phyloP scores from a whole-genome alignment of 35 echinoderm and acorn worm genomes.

The Heliocidaris tuberculata region DNA sequence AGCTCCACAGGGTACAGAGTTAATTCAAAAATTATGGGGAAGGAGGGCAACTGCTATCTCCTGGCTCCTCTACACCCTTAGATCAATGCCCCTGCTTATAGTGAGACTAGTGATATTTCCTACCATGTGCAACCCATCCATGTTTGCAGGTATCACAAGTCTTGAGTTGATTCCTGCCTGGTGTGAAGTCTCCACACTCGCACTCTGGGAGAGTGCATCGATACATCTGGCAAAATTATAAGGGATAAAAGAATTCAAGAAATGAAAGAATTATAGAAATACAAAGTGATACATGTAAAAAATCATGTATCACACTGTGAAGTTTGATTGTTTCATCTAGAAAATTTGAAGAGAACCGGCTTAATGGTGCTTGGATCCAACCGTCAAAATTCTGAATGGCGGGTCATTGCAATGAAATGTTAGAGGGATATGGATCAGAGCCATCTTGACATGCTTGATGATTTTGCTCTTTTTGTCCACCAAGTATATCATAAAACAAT shows the following conservation, averaged over 20 bases:
- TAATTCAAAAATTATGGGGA: not conserved
- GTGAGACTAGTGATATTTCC: not conserved
- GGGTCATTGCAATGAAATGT: too few relatives aligned
- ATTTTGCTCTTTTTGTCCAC: too few relatives aligned
- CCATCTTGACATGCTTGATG: too few relatives aligned
- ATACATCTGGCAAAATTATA: slow-evolving; percentile 49
- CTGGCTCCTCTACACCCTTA: not conserved
- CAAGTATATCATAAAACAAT: too few relatives aligned
- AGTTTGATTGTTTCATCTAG: too few relatives aligned
- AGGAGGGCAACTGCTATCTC: not conserved
- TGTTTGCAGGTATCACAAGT: slow-evolving; percentile 73
- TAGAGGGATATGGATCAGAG: too few relatives aligned
- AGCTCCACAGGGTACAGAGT: not conserved
- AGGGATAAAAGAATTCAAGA: slow-evolving; percentile 1
- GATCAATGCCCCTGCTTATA: not conserved
- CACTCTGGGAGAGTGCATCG: slow-evolving; percentile 78
- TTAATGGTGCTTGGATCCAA: too few relatives aligned
- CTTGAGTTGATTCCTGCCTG: slow-evolving; percentile 66
- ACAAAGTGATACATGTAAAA: too few relatives aligned
- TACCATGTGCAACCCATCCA: slow-evolving; percentile 87
- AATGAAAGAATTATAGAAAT: too few relatives aligned
- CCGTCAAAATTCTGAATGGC: too few relatives aligned
- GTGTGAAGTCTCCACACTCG: slow-evolving; percentile 70
- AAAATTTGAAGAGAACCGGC: too few relatives aligned
- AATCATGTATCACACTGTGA: too few relatives aligned